A percentile compares a stretch with the other conserved stretches of the same genome.
phyloP scores from a whole-genome alignment of 2,888 invertebrate genomes.

The Pachydiplax longipennis region DNA sequence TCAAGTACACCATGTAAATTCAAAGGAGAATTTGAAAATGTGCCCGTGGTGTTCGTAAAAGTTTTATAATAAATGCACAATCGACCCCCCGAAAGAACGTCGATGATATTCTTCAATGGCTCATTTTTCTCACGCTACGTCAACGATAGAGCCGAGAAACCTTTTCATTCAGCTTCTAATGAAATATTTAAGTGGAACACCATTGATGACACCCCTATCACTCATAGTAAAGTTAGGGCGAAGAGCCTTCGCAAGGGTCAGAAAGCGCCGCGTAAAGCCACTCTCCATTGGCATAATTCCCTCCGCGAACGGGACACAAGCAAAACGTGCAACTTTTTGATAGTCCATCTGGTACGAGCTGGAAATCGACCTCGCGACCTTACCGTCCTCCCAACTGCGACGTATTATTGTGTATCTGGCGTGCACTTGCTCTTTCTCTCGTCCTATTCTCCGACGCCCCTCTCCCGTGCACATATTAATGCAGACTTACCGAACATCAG shows the following conservation, averaged over 20 bases:
- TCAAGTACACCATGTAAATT: too few relatives aligned
- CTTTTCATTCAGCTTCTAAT: too few relatives aligned
- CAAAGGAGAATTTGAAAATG: too few relatives aligned
- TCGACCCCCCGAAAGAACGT: too few relatives aligned
- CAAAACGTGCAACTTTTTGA: not conserved
- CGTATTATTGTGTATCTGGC: slow-evolving; percentile 12
- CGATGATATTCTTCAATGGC: too few relatives aligned
- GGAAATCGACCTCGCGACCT: slow-evolving; percentile 27
- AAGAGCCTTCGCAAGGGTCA: not conserved
- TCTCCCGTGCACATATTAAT: not conserved
- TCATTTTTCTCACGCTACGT: too few relatives aligned
- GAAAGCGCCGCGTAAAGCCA: not conserved
- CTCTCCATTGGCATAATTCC: not conserved
- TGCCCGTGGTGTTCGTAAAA: too few relatives aligned
- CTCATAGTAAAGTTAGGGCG: not conserved
- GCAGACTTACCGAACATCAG: not conserved
- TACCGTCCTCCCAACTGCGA: not conserved
- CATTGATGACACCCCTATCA: too few relatives aligned
- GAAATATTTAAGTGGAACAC: too few relatives aligned
- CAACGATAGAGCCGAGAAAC: too few relatives aligned
- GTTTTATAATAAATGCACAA: too few relatives aligned
- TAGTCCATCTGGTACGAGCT: not conserved
- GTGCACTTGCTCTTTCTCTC: not conserved
- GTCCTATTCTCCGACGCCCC: not conserved
- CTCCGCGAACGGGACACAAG: not conserved